Percentiles rank a stretch among this genome's conserved stretches.
Conservation (phyloP, 2,113 vertebrate species). For the Chrysemys picta region DNA sequence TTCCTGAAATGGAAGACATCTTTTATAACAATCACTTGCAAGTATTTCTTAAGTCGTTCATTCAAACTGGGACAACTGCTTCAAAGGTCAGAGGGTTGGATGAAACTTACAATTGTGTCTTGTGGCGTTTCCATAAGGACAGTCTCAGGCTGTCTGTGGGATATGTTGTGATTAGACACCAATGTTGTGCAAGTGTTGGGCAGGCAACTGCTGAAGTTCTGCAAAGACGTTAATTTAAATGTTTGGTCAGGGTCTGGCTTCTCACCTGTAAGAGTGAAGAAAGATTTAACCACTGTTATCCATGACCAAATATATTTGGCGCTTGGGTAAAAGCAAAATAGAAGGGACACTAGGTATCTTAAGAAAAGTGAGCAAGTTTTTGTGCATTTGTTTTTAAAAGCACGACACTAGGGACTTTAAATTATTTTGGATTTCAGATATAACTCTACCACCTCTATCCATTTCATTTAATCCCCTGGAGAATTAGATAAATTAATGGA, state of each 20-base stretch:
- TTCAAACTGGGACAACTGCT: not conserved
- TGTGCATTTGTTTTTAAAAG: not conserved
- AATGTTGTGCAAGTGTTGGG: constrained; percentile 90
- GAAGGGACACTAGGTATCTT: not conserved
- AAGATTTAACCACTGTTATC: not conserved
- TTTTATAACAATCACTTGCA: not conserved
- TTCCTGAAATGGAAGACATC: constrained; percentile 84
- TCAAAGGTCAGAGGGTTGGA: not conserved
- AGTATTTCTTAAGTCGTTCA: not conserved
- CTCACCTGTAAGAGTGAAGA: constrained; percentile 85
- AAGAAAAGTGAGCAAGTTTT: accelerated
- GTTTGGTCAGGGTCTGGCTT: constrained; percentile 98
- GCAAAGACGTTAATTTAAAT: constrained; percentile 94
- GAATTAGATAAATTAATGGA: not conserved
- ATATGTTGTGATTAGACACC: constrained; percentile 87
- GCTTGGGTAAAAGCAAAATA: not conserved
- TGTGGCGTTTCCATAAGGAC: constrained; percentile 97
- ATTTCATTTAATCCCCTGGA: not conserved
- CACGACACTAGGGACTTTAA: not conserved
- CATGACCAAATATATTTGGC: accelerated
- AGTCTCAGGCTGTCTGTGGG: constrained; percentile 90
- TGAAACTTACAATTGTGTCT: constrained; percentile 92
- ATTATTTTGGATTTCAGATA: not conserved
- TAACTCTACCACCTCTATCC: not conserved
- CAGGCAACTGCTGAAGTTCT: constrained; percentile 90